Evolutionary conservation across 2,113 vertebrate genomes (phyloP).

Genomic region (Protobothrops flavoviridis): DNA sequence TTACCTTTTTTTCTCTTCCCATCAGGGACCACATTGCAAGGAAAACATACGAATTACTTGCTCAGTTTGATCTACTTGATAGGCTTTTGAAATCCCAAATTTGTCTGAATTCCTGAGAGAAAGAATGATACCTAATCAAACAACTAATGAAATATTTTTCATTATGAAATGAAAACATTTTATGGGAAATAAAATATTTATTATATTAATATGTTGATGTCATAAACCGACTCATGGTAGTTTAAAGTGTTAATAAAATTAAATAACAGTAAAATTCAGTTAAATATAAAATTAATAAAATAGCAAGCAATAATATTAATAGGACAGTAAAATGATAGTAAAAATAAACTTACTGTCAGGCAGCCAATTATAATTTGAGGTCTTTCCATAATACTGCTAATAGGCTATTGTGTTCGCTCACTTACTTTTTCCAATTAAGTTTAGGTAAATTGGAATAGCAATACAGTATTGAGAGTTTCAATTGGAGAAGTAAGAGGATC

Average conservation of each 20-base stretch:
- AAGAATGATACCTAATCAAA: background rate
- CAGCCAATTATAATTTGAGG: background rate
- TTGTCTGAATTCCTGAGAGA: background rate
- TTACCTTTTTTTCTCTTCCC: background rate
- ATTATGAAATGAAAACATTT: background rate
- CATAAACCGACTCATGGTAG: background rate
- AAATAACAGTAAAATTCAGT: background rate
- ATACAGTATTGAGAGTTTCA: background rate
- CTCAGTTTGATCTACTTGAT: background rate
- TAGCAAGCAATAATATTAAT: background rate
- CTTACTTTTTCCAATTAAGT: background rate
- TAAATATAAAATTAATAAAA: background rate
- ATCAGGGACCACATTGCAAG: background rate
- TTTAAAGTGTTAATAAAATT: background rate
- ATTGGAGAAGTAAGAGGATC: background rate
- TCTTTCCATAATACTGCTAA: background rate
- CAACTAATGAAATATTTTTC: background rate
- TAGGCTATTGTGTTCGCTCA: background rate
- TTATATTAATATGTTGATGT: background rate
- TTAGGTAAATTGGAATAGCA: conserved; percentile 1
- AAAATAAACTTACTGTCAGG: background rate
- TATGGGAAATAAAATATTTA: background rate
- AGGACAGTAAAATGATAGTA: background rate
- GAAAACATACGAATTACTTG: background rate
- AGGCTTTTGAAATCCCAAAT: background rate